A percentile compares a stretch with the other conserved stretches of the same genome.
phyloP scores from a whole-genome alignment of 2,113 vertebrate species.

The Menidia beryllina region DNA sequence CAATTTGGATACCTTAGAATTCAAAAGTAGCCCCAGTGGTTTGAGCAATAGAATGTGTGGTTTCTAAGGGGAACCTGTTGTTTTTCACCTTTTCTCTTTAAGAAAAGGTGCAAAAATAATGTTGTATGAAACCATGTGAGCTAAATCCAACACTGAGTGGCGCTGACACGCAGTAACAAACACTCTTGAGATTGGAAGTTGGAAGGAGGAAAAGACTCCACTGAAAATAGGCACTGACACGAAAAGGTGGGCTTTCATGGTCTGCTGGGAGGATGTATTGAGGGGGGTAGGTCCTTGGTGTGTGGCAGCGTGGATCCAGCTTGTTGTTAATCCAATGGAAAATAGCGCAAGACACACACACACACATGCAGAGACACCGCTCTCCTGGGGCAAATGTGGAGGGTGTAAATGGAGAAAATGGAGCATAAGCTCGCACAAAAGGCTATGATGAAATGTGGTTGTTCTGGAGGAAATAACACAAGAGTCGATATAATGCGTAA shows the following conservation, averaged over 20 bases:
- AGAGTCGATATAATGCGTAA: constrained; percentile 47
- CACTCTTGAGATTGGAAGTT: constrained; percentile 15
- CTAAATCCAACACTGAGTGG: background rate
- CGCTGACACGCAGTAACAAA: constrained; percentile 25
- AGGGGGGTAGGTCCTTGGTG: constrained; percentile 7
- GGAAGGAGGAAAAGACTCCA: constrained; percentile 12
- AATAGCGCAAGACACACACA: constrained; percentile 15
- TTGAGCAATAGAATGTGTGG: constrained; percentile 9
- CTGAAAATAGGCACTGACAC: constrained; percentile 31
- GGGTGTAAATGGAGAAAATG: constrained; percentile 53
- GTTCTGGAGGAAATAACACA: constrained; percentile 55
- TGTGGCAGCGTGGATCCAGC: constrained; percentile 26
- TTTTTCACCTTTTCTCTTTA: background rate
- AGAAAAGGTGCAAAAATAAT: constrained; percentile 21
- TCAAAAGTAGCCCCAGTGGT: background rate
- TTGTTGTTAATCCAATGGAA: constrained; percentile 49
- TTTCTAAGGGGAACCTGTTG: constrained; percentile 6
- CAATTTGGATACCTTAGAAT: too few species aligned
- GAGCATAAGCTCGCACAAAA: constrained; percentile 41
- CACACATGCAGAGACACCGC: too few species aligned
- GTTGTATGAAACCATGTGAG: constrained; percentile 25
- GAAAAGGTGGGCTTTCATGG: constrained; percentile 34
- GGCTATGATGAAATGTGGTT: constrained; percentile 51
- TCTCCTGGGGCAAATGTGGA: constrained; percentile 41
- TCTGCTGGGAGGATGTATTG: constrained; percentile 21